A percentile compares a stretch with the other conserved stretches of the same genome.
phyloP scores from a whole-genome alignment of 2,797 vertebrate genomes.

The Brachyrhaphis roseni region DNA sequence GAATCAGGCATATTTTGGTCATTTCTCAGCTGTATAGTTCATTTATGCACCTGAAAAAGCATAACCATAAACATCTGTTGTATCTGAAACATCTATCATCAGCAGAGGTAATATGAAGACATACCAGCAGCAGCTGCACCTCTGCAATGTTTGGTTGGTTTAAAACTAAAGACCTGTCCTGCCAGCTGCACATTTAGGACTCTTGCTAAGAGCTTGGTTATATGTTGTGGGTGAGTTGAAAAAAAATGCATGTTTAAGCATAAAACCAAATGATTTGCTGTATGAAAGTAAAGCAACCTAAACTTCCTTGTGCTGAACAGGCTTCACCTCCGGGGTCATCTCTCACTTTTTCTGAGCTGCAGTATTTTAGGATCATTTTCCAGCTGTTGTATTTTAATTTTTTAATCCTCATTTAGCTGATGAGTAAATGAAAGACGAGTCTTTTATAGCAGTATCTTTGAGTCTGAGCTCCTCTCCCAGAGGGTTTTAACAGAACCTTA shows the following conservation, averaged over 20 bases:
- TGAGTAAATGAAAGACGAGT: conserved; percentile 70
- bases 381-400: conserved; percentile 58
- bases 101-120: conserved; percentile 42
- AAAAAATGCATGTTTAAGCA: conserved; percentile 73
- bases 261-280: conserved; percentile 76
- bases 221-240: conserved; percentile 59
- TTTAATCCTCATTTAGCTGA: conserved; percentile 72
- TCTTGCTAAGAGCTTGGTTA: conserved; percentile 56
- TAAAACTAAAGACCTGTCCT: conserved; percentile 49
- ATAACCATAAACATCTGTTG: conserved; percentile 5
- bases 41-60: conserved; percentile 37
- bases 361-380: conserved; percentile 81
- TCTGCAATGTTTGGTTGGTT: conserved; percentile 59
- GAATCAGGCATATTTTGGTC: conserved; percentile 62
- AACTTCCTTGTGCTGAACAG: conserved; percentile 30
- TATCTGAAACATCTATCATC: conserved; percentile 33
- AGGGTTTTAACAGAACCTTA: conserved; percentile 75
- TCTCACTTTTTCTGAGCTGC: conserved; percentile 74
- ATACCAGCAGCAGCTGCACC: conserved; percentile 64
- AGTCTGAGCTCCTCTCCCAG: conserved; percentile 64
- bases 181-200: conserved; percentile 54
- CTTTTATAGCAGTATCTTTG: conserved; percentile 71
- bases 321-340: conserved; percentile 74
- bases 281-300: conserved; percentile 57
- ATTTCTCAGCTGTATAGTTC: conserved; percentile 58